Conservation (phyloP, 2,113 vertebrate species). For the Grammomys dolichurus region DNA sequence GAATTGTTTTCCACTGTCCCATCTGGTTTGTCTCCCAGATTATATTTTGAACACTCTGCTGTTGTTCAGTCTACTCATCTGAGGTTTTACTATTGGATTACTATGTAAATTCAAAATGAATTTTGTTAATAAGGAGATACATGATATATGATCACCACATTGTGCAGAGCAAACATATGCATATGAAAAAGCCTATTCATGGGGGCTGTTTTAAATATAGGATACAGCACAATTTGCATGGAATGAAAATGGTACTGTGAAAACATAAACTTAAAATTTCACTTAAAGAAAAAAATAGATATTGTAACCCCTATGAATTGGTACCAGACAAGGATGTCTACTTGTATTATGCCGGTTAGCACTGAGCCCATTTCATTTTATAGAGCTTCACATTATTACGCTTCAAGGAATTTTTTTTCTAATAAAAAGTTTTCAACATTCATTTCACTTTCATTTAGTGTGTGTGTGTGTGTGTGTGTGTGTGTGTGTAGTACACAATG, state of each 20-base stretch:
- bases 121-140: not conserved
- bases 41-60: not conserved
- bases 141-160: not conserved
- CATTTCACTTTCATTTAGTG: too few species aligned
- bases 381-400: not conserved
- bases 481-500: too few species aligned
- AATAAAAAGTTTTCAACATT: too few species aligned
- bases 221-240: not conserved
- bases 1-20: too few species aligned
- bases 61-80: not conserved
- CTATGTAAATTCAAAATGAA: not conserved
- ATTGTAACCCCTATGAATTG: not conserved
- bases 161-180: not conserved
- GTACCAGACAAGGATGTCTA: not conserved
- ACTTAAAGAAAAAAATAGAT: not conserved
- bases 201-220: not conserved
- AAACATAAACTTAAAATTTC: not conserved
- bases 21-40: not conserved
- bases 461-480: too few species aligned
- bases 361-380: not conserved
- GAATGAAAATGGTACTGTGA: not conserved
- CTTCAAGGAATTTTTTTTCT: too few species aligned
- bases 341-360: not conserved
- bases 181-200: not conserved
- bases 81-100: not conserved